Evolutionary conservation across 64 coral and sea anemone genomes (phyloP).

Genomic region (Astreopora myriophthalma): DNA sequence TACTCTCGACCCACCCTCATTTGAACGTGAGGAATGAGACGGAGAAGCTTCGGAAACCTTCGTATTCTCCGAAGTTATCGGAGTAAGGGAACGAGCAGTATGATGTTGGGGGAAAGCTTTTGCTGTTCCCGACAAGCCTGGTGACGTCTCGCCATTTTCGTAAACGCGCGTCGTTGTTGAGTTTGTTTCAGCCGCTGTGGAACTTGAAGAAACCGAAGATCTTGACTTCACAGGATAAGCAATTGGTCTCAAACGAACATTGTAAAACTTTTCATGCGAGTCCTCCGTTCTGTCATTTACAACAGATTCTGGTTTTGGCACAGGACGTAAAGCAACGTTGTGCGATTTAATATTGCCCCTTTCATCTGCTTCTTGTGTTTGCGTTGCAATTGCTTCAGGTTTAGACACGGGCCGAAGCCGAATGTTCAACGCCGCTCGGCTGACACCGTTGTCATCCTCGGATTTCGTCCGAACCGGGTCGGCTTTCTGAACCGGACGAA

Average conservation of each 20-base stretch:
- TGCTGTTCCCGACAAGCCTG: neutral
- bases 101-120: neutral
- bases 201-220: neutral
- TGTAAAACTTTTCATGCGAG: neutral
- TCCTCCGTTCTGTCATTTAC: neutral
- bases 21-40: neutral
- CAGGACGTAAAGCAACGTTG: neutral
- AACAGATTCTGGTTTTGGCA: neutral
- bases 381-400: neutral
- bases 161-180: neutral
- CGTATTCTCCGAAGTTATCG: neutral
- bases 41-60: neutral
- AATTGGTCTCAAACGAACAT: conserved; percentile 29
- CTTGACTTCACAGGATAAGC: neutral
- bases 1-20: neutral
- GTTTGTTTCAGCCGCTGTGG: neutral
- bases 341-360: neutral
- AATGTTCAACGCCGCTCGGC: neutral
- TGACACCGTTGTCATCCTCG: conserved; percentile 22
- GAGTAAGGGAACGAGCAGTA: neutral
- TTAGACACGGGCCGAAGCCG: neutral
- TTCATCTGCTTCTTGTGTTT: neutral
- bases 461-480: conserved; percentile 34
- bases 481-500: conserved; percentile 21
- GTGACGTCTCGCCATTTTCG: neutral